phyloP scores from a whole-genome alignment of 2,888 invertebrate species.

The Dendrolimus pini region DNA sequence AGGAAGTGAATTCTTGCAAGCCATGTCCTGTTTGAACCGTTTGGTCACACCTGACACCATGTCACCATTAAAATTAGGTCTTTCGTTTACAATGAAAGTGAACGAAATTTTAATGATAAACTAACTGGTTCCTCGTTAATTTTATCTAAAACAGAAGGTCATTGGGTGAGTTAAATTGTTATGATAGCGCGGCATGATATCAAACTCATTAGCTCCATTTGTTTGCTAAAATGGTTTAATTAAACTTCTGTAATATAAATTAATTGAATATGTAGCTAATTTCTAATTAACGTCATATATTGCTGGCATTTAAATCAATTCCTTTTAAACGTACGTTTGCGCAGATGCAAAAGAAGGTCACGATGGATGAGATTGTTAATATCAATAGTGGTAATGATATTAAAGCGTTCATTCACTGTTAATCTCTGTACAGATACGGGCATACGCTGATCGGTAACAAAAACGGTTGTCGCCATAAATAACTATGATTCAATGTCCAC shows the following conservation, averaged over 20 bases:
- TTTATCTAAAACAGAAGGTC: constrained; percentile 28
- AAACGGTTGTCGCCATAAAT: constrained; percentile 59
- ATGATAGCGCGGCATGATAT: constrained; percentile 26
- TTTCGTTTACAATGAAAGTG: background rate
- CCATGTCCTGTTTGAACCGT: constrained; percentile 43
- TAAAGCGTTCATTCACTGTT: constrained; percentile 51
- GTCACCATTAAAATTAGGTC: constrained; percentile 6
- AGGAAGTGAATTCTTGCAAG: constrained; percentile 56
- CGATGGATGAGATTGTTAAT: constrained; percentile 25
- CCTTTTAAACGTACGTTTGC: background rate
- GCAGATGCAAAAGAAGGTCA: constrained; percentile 19
- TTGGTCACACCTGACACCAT: constrained; percentile 23
- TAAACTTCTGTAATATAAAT: constrained; percentile 9
- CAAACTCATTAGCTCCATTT: constrained; percentile 21
- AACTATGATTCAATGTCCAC: constrained; percentile 66
- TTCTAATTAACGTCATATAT: constrained; percentile 20
- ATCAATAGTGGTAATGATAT: constrained; percentile 35
- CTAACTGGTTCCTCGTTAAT: constrained; percentile 14
- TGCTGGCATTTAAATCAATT: constrained; percentile 1
- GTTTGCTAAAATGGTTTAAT: constrained; percentile 1
- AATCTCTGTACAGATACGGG: constrained; percentile 35
- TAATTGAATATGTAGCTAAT: constrained; percentile 6
- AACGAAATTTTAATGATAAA: constrained; percentile 2
- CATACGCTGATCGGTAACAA: constrained; percentile 41
- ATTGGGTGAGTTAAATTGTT: constrained; percentile 23